A percentile compares a stretch with the other conserved stretches of the same genome.
Evolutionary conservation across 2,797 vertebrate species (phyloP).

Genomic region (Falco cherrug): DNA sequence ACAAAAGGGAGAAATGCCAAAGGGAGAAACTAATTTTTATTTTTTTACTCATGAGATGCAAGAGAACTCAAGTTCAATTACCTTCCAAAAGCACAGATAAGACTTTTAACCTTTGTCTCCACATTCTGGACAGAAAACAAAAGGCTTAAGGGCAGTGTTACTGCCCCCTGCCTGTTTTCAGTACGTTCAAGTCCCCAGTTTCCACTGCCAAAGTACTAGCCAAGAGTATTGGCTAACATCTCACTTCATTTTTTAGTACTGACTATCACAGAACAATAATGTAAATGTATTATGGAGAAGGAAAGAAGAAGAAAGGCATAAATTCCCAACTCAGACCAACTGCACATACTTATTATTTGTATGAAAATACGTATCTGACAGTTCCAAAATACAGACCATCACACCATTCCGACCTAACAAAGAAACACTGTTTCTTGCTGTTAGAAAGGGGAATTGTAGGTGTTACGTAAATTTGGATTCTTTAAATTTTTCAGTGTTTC

Average conservation of each 20-base stretch:
- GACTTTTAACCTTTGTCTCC: neutral
- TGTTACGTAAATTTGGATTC: neutral
- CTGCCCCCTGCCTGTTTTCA: neutral
- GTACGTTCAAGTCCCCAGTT: neutral
- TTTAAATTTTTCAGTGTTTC: neutral
- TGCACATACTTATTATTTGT: neutral
- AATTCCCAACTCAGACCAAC: neutral
- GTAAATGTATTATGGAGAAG: neutral
- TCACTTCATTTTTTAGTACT: neutral
- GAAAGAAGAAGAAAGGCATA: neutral
- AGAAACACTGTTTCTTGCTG: neutral
- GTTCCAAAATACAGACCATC: neutral
- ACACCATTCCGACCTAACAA: neutral
- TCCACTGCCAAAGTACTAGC: neutral
- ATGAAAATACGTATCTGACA: neutral
- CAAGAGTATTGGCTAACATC: neutral
- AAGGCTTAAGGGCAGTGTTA: neutral
- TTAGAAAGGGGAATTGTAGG: neutral
- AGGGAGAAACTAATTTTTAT: constrained; percentile 37
- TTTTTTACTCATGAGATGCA: neutral
- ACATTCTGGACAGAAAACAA: neutral
- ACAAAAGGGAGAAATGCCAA: constrained; percentile 39
- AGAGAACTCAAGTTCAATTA: constrained; percentile 18
- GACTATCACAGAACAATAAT: neutral
- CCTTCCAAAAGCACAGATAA: neutral